phyloP scores from a whole-genome alignment of 2,797 vertebrate species.

The Vireo griseus region DNA sequence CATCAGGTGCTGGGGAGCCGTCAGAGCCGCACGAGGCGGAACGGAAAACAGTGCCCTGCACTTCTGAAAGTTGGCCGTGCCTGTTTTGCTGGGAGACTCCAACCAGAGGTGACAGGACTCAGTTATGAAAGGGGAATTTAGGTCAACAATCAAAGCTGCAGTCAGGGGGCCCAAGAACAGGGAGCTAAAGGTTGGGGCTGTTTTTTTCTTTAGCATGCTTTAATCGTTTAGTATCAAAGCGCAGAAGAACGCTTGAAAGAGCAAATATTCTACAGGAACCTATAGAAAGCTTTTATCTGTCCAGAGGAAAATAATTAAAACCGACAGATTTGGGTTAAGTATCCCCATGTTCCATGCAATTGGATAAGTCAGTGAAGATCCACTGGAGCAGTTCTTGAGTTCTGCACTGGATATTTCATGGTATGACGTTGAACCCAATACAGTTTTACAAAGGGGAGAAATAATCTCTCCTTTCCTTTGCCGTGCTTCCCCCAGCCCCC shows the following conservation, averaged over 20 bases:
- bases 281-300: conserved; percentile 82
- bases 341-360: conserved; percentile 69
- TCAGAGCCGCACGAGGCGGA: not conserved
- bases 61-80: conserved; percentile 55
- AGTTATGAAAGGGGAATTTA: conserved; percentile 76
- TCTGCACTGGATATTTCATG: conserved; percentile 43
- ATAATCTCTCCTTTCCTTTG: not conserved
- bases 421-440: conserved; percentile 29
- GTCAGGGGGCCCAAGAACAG: conserved; percentile 71
- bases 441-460: not conserved
- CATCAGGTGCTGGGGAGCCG: not conserved
- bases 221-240: conserved; percentile 80
- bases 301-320: conserved; percentile 77
- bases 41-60: not conserved
- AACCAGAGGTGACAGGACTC: conserved; percentile 71
- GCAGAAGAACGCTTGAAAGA: conserved; percentile 76
- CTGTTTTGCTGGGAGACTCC: conserved; percentile 51
- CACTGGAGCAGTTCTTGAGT: conserved; percentile 65
- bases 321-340: conserved; percentile 82
- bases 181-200: conserved; percentile 72
- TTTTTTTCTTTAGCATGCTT: conserved; percentile 72
- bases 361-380: conserved; percentile 63
- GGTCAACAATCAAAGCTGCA: conserved; percentile 77
- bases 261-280: conserved; percentile 77
- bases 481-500: not conserved